Evolutionary conservation across 2,113 vertebrate genomes (phyloP).

Genomic region (Pelobates fuscus): DNA sequence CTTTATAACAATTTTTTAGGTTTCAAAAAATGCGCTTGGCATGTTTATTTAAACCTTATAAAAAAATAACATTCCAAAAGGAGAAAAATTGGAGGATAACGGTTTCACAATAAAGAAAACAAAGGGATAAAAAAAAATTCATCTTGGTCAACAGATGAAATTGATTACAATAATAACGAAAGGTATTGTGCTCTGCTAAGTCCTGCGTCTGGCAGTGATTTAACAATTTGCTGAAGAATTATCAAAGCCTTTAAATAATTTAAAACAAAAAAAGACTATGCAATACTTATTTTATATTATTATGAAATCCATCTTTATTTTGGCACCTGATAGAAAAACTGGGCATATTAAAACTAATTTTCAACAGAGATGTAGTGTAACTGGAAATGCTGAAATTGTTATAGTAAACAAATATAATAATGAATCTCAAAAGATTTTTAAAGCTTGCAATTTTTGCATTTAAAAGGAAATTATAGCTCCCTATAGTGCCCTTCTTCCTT

Average conservation of each 20-base stretch:
- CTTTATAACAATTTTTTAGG: conserved; percentile 36
- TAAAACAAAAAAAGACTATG: conserved; percentile 41
- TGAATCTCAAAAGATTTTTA: too few species aligned
- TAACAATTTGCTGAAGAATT: conserved; percentile 23
- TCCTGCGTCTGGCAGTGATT: conserved; percentile 22
- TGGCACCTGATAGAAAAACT: conserved; percentile 18
- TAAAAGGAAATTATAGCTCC: too few species aligned
- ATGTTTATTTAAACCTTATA: conserved; percentile 16
- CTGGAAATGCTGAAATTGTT: too few species aligned
- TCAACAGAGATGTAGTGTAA: conserved; percentile 7
- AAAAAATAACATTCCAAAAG: conserved; percentile 28
- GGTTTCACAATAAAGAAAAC: conserved; percentile 27
- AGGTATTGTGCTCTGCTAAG: conserved; percentile 21
- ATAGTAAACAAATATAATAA: too few species aligned
- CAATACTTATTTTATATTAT: conserved; percentile 33
- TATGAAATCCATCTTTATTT: conserved; percentile 31
- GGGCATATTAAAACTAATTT: conserved; percentile 33
- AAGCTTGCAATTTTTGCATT: too few species aligned
- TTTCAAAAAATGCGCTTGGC: conserved; percentile 19
- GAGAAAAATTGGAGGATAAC: conserved; percentile 24
- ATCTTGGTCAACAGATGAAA: conserved; percentile 42
- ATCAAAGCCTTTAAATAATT: conserved; percentile 40
- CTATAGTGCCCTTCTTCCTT: too few species aligned
- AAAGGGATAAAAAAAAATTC: conserved; percentile 38
- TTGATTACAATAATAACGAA: conserved; percentile 41